phyloP scores from a whole-genome alignment of 1,140 invertebrate genomes.

The Philotrypesis tridentata region DNA sequence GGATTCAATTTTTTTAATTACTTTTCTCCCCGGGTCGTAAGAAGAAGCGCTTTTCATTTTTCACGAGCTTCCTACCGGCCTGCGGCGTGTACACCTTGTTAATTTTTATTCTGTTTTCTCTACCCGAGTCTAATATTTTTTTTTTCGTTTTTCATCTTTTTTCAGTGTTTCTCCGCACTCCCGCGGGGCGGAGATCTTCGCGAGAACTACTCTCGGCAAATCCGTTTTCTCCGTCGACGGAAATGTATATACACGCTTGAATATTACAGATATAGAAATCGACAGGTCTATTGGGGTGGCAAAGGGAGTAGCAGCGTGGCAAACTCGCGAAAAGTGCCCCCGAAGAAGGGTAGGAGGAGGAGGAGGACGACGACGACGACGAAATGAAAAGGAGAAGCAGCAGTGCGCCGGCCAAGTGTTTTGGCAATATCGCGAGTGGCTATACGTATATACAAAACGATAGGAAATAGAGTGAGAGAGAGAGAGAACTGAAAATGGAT shows the following conservation, averaged over 20 bases:
- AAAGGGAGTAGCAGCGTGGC: conserved; percentile 1
- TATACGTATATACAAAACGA: neutral
- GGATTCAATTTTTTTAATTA: conserved; percentile 51
- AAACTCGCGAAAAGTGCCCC: conserved; percentile 15
- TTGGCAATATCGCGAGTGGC: conserved; percentile 28
- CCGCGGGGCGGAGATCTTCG: too few relatives aligned
- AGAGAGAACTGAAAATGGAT: neutral
- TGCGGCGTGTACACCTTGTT: neutral
- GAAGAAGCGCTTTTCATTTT: neutral
- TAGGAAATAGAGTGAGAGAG: neutral
- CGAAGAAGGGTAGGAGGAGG: neutral
- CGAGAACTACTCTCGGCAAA: too few relatives aligned
- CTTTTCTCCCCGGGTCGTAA: conserved; percentile 20
- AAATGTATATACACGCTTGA: neutral
- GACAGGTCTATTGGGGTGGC: neutral
- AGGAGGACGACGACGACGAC: too few relatives aligned
- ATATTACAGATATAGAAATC: conserved; percentile 8
- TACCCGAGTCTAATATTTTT: too few relatives aligned
- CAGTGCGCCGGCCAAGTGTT: conserved; percentile 14
- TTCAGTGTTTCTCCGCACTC: too few relatives aligned
- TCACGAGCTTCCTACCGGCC: neutral
- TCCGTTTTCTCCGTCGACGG: neutral
- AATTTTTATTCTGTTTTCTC: neutral
- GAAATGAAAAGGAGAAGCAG: conserved; percentile 22
- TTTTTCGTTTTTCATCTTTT: too few relatives aligned